Evolutionary conservation across 2,888 invertebrate species (phyloP).

Genomic region (Sthenelais limicola): DNA sequence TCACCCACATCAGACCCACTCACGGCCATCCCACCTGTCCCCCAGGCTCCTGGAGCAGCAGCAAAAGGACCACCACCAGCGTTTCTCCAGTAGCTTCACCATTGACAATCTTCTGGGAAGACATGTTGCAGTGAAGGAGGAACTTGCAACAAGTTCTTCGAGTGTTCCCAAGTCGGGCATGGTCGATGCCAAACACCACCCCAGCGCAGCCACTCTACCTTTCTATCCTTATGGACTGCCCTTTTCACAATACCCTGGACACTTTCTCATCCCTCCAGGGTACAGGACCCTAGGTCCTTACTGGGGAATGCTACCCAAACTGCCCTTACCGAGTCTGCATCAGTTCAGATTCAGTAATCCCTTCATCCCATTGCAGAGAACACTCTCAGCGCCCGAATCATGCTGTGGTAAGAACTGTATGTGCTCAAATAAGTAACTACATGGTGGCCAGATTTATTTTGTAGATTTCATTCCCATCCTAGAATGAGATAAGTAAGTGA

Average conservation of each 20-base stretch:
- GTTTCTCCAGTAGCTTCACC: slow-evolving; percentile 35
- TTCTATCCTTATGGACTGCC: neutral
- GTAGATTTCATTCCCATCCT: neutral
- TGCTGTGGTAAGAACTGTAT: neutral
- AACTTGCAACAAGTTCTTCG: no score
- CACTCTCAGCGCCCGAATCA: no score
- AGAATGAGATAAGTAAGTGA: no score
- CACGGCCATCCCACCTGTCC: neutral
- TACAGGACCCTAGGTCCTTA: slow-evolving; percentile 16
- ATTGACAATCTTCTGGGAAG: slow-evolving; percentile 36
- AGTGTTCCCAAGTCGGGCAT: no score
- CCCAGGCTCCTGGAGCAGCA: neutral
- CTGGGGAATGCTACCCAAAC: slow-evolving; percentile 5
- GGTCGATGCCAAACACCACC: no score
- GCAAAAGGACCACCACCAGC: neutral
- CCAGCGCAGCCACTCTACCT: neutral
- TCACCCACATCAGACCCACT: neutral
- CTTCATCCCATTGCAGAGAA: no score
- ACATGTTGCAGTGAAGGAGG: neutral
- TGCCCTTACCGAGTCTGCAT: neutral
- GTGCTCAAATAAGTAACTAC: neutral
- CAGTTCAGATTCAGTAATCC: neutral
- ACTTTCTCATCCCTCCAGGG: neutral
- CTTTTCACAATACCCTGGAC: neutral
- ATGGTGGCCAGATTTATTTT: neutral